Evolutionary conservation across 1,140 invertebrate species (phyloP), one percentile per base, ranked within the genome.

Genomic region (Drosophila miranda): DNA sequence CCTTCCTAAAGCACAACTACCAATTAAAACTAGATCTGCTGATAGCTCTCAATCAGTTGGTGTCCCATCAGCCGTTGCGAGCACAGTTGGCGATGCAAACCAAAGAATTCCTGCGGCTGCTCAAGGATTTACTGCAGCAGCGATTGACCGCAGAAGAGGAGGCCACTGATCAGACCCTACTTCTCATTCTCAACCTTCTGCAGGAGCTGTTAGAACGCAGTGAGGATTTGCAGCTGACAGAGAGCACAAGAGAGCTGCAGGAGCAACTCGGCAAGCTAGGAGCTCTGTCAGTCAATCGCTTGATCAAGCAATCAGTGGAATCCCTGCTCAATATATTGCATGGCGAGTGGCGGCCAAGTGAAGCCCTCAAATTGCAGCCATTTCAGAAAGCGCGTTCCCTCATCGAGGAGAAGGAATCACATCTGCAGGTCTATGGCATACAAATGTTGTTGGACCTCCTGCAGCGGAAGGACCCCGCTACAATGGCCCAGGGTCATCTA

Each of bases 341-440:
- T 14, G 75, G 51, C 2, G 51, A 50, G 0, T 44, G 42, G 19
- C 26, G 4, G 0, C 48, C 68, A 8, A 59, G 34, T 6, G 49
- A 49, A 3, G 21, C 50, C 3, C 13, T 14, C 1, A 30, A 28
- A 43, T 7, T 38, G 0, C 13, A 66, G 0, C 30, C 45, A 3
- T 91, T 90, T 16, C 63, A 89, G 19, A 51, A 49, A 6, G 89
- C 90, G 0, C 78, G 84, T 6, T 53, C 68, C 2, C 45, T 91
- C 2, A 74, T 91, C 13, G 78, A 90, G 14, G 48, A 80, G 5
- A 21, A 49, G 0, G 63, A 91, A 44, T 75, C 83, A 0, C 80
- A 91, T 54, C 52, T 89, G n/a, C 82, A 90, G 46, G 90, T 86
- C 0, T 89, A 90, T 42, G 90, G 90, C 48, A 81, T 90, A 28